Base-by-base conservation (phyloP, 2,113 vertebrate species). In the Garra rufa region DNA sequence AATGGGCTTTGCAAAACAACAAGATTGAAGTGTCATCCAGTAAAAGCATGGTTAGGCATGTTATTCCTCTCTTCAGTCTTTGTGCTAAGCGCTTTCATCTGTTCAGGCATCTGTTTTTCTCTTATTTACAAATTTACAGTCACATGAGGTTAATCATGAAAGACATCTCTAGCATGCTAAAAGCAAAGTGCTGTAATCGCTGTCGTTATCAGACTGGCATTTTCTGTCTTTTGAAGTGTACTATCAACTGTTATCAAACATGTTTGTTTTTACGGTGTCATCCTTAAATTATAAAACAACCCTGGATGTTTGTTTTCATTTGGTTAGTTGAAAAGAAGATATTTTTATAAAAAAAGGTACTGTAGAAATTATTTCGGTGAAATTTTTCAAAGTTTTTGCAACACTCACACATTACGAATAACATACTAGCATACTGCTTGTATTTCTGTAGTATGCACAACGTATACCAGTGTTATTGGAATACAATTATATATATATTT, bases 91-190 rank as follows among this genome's bases (percentile, higher is more conserved):
- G 8, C 44, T 75, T 75, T 83, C 38, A 63, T 73, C 82, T 59
- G 52, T 57, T 73, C 5, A 43, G n/a, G 28, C 67, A 82, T 82
- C 67, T 83, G 82, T 65, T 26, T 61, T 41, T 59, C 21, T 76
- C 24, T 79, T 79, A 63, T 79, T 79, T 63, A 44, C 73, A 74
- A 63, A 79, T 79, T 61, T 63, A 43, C 43, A 74, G 74, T 75
- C 59, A 63, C 41, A 83, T 41, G 14, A 41, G 30, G 81, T 43
- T 83, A 63, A 61, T 75, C 48, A 52, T 83, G 73, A 50, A 46
- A 65, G 21, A 26, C 24, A 26, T 63, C 43, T 57, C 41, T 44
- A 26, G 41, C 34, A 63, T 6, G 57, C 38, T 61, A 61, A 79
- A 79, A 46, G 38, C 38, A 79, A 79, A 63, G 76, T 11, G 26